phyloP scores from a whole-genome alignment of 2,888 invertebrate genomes.

The Synanthedon myopaeformis region DNA sequence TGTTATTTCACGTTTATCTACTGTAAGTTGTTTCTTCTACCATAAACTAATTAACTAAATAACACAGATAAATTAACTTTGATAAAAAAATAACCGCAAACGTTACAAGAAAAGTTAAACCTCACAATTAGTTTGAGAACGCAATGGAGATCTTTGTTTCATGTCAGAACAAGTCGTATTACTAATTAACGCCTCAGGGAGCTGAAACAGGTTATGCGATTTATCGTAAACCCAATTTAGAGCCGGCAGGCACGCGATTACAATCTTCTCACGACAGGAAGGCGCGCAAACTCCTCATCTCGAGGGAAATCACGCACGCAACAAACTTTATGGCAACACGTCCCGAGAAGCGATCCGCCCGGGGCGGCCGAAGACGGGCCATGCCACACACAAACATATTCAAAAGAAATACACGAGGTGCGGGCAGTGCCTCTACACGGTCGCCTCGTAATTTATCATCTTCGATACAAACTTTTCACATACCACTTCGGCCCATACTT shows the following conservation, averaged over 20 bases:
- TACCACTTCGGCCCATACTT: slow-evolving; percentile 40
- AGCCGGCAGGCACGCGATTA: slow-evolving; percentile 68
- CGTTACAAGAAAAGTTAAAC: background rate
- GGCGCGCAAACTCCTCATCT: slow-evolving; percentile 70
- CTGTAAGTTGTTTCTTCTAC: no score
- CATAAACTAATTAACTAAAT: no score
- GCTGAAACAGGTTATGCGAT: slow-evolving; percentile 59
- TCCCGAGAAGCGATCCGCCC: slow-evolving; percentile 61
- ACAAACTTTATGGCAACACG: slow-evolving; percentile 70
- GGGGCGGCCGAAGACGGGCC: slow-evolving; percentile 53
- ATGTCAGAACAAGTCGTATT: slow-evolving; percentile 47
- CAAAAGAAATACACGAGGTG: slow-evolving; percentile 48
- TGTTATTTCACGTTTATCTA: no score
- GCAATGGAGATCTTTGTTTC: slow-evolving; percentile 39
- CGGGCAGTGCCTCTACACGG: slow-evolving; percentile 63
- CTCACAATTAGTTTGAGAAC: slow-evolving; percentile 5
- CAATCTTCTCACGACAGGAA: slow-evolving; percentile 71
- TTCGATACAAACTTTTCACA: slow-evolving; percentile 21
- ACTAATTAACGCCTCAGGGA: slow-evolving; percentile 62
- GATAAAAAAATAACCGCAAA: background rate
- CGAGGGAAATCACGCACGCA: slow-evolving; percentile 71
- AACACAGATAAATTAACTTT: slow-evolving; percentile 3
- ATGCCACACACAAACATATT: slow-evolving; percentile 51
- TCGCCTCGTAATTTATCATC: slow-evolving; percentile 20
- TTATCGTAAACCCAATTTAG: slow-evolving; percentile 68